Evolutionary conservation across 2,888 invertebrate genomes (phyloP), one percentile per base, ranked within the genome.

Genomic region (Lasioglossum calceatum): DNA sequence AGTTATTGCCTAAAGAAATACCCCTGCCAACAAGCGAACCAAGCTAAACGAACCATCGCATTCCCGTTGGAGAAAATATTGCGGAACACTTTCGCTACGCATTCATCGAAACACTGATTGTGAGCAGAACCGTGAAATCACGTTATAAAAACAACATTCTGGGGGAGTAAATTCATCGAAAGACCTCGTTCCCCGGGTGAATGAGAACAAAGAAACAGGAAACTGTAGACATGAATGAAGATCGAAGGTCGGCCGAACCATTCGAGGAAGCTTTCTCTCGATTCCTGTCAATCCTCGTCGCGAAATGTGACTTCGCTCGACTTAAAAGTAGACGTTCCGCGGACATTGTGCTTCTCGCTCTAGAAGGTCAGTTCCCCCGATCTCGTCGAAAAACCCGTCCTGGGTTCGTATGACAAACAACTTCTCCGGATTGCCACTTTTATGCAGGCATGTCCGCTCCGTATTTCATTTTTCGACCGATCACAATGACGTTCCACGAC

Each of bases 71-170:
- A 54, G 79, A 67, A 71, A 77, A 47, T 61, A 61, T 50, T 47
- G 47, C 36, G 50, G n/a, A 81, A 85, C 42, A 88, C 83, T 88
- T 88, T 83, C 83, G 74, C 77, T 44, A n/a, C 23, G 36, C 67
- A 58, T 61, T 44, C 16, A 79, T 36, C 79, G 54, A 76, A 82
- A 83, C 58, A 16, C 2, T n/a, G 32, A 32, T 32, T 32, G 32
- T 32, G 12, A 44, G 44, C 4, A 50, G 27, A 77, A 83, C 39
- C 50, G 72, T 77, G 72, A 74, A 84, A 73, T 85, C 76, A 75
- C 77, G 47, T 79, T 42, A 7, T 16, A 16, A 58, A 14, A 58
- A 74, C 77, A 47, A 58, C 39, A 47, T 44, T 73, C 42, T 0
- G 3, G 39, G 14, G 27, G 14, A 39, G 32, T 19, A 16, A 1